Conservation (phyloP, 1,140 invertebrate genomes). For the Diorhabda elongata region DNA sequence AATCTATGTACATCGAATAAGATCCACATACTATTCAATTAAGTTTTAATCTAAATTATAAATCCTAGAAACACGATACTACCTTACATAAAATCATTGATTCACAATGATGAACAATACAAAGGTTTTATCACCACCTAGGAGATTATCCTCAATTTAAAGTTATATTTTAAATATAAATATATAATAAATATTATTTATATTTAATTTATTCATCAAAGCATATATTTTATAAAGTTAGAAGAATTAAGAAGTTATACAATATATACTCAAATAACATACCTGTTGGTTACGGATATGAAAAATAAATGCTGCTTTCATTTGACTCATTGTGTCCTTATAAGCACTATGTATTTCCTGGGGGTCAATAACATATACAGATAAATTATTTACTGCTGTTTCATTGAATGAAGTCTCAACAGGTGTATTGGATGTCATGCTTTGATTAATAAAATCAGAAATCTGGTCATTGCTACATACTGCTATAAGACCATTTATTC, state of each 20-base stretch:
- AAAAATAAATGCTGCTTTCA: slow-evolving; percentile 77
- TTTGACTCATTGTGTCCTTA: slow-evolving; percentile 60
- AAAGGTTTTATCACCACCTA: neutral
- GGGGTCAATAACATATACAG: slow-evolving; percentile 67
- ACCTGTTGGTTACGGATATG: slow-evolving; percentile 55
- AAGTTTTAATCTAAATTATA: no score
- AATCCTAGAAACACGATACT: no score
- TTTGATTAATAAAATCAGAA: slow-evolving; percentile 27
- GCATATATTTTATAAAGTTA: neutral
- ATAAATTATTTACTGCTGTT: slow-evolving; percentile 52
- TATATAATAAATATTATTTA: neutral
- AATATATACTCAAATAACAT: slow-evolving; percentile 8
- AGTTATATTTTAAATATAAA: neutral
- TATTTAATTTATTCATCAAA: neutral
- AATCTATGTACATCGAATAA: no score
- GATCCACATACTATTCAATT: no score
- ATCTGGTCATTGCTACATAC: slow-evolving; percentile 49
- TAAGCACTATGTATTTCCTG: slow-evolving; percentile 62
- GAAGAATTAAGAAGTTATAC: no score
- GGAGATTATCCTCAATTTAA: neutral
- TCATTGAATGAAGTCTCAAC: slow-evolving; percentile 32
- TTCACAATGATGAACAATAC: neutral
- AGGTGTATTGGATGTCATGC: slow-evolving; percentile 15
- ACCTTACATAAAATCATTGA: neutral
- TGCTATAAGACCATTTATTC: slow-evolving; percentile 60